Conservation (phyloP, 2,797 vertebrate genomes). For the Sardinella longiceps region DNA sequence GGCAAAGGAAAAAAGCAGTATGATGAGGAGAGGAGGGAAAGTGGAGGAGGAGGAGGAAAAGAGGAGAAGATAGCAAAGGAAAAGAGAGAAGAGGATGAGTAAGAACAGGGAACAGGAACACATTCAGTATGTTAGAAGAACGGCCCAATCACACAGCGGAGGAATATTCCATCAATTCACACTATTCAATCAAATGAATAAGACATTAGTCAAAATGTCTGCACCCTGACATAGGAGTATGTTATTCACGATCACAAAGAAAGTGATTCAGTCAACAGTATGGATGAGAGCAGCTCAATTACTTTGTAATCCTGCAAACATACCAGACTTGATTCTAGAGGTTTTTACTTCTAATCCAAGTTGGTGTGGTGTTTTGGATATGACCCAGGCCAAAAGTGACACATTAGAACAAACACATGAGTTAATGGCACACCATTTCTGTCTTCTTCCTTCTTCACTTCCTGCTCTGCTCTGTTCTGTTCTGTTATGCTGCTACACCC, state of each 20-base stretch:
- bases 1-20: no score
- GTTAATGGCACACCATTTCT: background rate
- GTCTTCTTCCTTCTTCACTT: slow-evolving; percentile 2
- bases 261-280: background rate
- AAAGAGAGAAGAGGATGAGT: no score
- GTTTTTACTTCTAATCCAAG: background rate
- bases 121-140: background rate
- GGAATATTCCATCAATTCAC: no score
- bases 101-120: background rate
- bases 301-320: background rate
- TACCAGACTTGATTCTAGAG: background rate
- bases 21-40: no score
- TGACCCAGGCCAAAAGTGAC: background rate
- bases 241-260: background rate
- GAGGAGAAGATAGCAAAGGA: no score
- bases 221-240: background rate
- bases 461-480: background rate
- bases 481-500: background rate
- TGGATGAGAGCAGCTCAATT: background rate
- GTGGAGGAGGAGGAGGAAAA: no score
- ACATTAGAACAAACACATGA: slow-evolving; percentile 26
- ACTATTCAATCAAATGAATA: no score
- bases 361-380: background rate
- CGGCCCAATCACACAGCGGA: background rate
- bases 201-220: background rate